A percentile compares a stretch with the other conserved stretches of the same genome.
Evolutionary conservation across 2,113 vertebrate genomes (phyloP).

Genomic region (Otus sunia): DNA sequence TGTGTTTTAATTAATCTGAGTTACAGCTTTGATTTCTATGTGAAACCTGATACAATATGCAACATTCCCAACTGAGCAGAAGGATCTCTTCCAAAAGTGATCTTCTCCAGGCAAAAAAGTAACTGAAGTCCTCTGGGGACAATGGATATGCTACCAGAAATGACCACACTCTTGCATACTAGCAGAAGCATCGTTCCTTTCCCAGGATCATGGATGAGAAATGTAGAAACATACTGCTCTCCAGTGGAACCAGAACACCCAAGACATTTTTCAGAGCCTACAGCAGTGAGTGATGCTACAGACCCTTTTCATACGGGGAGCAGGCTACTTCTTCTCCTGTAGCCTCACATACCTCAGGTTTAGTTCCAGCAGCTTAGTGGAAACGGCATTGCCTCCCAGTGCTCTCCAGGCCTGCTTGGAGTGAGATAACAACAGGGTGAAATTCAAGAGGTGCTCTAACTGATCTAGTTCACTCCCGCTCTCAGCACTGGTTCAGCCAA

Average conservation of each 20-base stretch:
- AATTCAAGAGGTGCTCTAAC: not conserved
- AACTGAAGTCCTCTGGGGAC: not conserved
- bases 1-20: not conserved
- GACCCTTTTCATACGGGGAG: not conserved
- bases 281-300: not conserved
- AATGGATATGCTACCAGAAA: not conserved
- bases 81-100: not conserved
- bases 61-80: not conserved
- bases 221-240: not conserved
- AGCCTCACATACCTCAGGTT: not conserved
- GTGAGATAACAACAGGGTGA: rapidly evolving
- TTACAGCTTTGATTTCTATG: not conserved
- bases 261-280: not conserved
- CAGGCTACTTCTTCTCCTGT: not conserved
- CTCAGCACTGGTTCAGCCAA: not conserved
- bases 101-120: not conserved
- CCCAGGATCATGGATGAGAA: not conserved
- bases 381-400: not conserved
- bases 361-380: not conserved
- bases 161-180: not conserved
- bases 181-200: not conserved
- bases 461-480: not conserved
- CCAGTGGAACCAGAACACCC: not conserved
- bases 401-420: not conserved
- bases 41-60: not conserved